A percentile compares a stretch with the other conserved stretches of the same genome.
phyloP scores from a whole-genome alignment of 2,113 vertebrate genomes.

The Ranitomeya imitator region DNA sequence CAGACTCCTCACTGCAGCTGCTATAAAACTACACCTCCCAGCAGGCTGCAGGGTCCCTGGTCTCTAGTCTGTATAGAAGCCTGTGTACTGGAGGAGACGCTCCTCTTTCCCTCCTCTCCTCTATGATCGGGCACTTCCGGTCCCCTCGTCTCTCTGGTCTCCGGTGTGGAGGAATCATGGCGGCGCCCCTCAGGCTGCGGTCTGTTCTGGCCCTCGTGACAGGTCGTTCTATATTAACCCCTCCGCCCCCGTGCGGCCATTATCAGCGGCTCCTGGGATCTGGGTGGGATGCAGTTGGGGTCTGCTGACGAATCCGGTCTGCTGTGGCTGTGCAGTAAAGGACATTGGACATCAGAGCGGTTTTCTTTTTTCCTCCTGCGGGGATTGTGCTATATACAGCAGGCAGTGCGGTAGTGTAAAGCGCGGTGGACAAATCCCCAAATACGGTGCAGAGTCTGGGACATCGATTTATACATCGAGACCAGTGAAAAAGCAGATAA shows the following conservation, averaged over 20 bases:
- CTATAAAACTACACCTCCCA: not conserved
- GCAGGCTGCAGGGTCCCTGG: not conserved
- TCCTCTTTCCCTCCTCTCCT: not conserved
- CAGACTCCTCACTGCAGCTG: not conserved
- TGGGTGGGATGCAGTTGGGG: too few species aligned
- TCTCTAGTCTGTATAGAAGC: not conserved
- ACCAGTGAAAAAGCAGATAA: too few species aligned
- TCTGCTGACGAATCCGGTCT: too few species aligned
- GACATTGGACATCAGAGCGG: too few species aligned
- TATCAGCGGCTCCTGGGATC: too few species aligned
- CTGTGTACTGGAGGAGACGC: not conserved
- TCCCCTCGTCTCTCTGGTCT: not conserved
- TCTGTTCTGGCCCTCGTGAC: constrained; percentile 76
- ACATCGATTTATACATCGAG: too few species aligned
- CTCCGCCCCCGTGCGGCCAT: too few species aligned
- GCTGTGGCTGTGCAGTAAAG: too few species aligned
- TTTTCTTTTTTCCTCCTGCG: too few species aligned
- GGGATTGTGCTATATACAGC: too few species aligned
- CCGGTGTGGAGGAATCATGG: constrained; percentile 32
- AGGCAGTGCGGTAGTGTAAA: not conserved
- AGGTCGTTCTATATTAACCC: constrained; percentile 60
- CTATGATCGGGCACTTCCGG: not conserved
- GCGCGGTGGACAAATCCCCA: not conserved
- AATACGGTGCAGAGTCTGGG: too few species aligned
- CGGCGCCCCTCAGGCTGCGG: constrained; percentile 63